phyloP scores from a whole-genome alignment of 2,888 invertebrate species.

The Dryomyza anilis region DNA sequence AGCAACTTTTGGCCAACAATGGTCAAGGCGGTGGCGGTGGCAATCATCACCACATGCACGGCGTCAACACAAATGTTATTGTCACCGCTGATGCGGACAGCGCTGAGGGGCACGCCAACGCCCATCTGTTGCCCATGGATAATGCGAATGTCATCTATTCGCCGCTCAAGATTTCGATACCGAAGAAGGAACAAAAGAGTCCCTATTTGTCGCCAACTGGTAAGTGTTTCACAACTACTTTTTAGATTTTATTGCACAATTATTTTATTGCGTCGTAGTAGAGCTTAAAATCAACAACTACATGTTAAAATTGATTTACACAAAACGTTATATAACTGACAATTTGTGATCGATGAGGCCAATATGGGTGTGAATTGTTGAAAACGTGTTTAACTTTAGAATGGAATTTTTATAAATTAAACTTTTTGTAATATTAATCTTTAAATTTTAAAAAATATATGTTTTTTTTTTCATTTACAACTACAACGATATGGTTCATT shows the following conservation, averaged over 20 bases:
- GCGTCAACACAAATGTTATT: slow-evolving; percentile 20
- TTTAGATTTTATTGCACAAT: neutral
- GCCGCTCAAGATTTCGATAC: slow-evolving; percentile 62
- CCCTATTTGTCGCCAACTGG: slow-evolving; percentile 93
- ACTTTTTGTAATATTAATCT: no score
- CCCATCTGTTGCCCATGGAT: slow-evolving; percentile 50
- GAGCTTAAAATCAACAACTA: no score
- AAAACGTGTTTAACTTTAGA: no score
- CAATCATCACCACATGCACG: slow-evolving; percentile 36
- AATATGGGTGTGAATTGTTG: no score
- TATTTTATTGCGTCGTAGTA: neutral
- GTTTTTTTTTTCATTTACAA: no score
- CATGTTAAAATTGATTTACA: no score
- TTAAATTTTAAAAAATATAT: no score
- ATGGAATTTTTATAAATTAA: no score
- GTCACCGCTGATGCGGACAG: slow-evolving; percentile 10
- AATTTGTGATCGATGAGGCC: no score
- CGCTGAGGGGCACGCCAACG: neutral
- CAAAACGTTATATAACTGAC: no score
- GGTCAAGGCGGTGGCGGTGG: slow-evolving; percentile 22
- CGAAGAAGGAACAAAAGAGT: slow-evolving; percentile 67
- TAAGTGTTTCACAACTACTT: no score
- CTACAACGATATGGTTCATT: no score
- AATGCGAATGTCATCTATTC: slow-evolving; percentile 59
- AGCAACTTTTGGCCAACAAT: slow-evolving; percentile 27